Conservation (phyloP, 2,888 invertebrate genomes). For the Hoplodrina blanda region DNA sequence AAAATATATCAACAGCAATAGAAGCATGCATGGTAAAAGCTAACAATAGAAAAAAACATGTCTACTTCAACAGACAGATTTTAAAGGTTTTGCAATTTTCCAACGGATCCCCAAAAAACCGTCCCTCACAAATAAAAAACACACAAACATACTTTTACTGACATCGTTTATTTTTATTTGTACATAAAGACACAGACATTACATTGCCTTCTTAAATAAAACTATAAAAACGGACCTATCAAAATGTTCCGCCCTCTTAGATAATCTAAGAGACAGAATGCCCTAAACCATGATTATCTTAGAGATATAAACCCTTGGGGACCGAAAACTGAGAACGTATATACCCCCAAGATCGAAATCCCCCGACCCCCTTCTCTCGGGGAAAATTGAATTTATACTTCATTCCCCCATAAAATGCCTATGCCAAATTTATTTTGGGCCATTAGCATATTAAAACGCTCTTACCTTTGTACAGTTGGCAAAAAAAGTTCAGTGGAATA, state of each 20-base stretch:
- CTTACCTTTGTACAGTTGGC: conserved; percentile 77
- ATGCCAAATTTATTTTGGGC: conserved; percentile 87
- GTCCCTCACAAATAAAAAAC: conserved; percentile 60
- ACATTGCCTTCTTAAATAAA: conserved; percentile 57
- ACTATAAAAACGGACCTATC: conserved; percentile 58
- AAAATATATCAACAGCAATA: too few species aligned
- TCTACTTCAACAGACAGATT: too few species aligned
- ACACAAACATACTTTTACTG: conserved; percentile 55
- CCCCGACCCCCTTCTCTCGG: conserved; percentile 46
- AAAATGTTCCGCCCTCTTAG: conserved; percentile 58
- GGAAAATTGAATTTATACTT: conserved; percentile 86
- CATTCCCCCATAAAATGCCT: conserved; percentile 86
- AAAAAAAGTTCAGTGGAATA: conserved; percentile 60
- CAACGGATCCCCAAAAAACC: conserved; percentile 35
- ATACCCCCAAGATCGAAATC: conserved; percentile 42
- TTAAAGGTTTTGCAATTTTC: not conserved
- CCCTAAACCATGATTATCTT: conserved; percentile 74
- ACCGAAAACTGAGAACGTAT: conserved; percentile 45
- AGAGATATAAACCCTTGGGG: conserved; percentile 65
- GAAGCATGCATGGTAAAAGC: too few species aligned
- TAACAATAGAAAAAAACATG: too few species aligned
- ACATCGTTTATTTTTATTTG: conserved; percentile 55
- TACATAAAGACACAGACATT: conserved; percentile 56
- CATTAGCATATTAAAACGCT: conserved; percentile 89
- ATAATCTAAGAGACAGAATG: conserved; percentile 63